These are phyloP conservation scores for Poicephalus gulielmi DNA, from an alignment of 2,113 vertebrate species.

Conservation along the genomic window DNA sequence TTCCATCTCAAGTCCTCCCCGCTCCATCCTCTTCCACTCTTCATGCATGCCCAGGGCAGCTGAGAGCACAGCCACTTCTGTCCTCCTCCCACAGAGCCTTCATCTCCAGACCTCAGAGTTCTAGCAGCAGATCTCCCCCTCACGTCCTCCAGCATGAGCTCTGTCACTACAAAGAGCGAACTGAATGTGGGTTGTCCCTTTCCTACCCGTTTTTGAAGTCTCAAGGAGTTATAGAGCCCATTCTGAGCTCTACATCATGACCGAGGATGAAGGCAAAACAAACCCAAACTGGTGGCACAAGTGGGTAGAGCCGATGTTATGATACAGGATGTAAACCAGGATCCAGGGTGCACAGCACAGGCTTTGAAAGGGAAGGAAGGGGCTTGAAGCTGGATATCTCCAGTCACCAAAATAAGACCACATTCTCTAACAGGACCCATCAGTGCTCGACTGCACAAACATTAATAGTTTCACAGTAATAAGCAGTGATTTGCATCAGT, in stretches of 20 bases:
- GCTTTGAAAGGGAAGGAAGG: neutral
- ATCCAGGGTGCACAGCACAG: neutral
- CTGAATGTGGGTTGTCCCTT: neutral
- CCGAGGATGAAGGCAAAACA: neutral
- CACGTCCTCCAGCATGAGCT: accelerated
- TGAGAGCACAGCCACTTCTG: neutral
- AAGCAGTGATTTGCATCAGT: neutral
- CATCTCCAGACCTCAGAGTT: neutral
- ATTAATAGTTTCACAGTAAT: neutral
- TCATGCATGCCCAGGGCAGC: neutral
- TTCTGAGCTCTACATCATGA: neutral
- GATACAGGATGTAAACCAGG: neutral
- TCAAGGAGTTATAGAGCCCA: neutral
- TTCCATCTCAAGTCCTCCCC: neutral
- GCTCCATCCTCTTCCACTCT: neutral
- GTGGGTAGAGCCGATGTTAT: neutral
- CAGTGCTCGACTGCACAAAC: neutral
- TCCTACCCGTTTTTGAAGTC: neutral
- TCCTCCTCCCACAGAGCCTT: neutral
- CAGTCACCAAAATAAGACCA: too few relatives aligned
- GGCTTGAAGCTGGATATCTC: neutral
- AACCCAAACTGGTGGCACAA: neutral
- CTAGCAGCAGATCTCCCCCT: neutral
- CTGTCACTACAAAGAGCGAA: neutral
- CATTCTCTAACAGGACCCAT: neutral